A percentile compares a stretch with the other conserved stretches of the same genome.
Conservation (phyloP, 2,888 invertebrate genomes). For the Pristionchus fissidentatus region DNA sequence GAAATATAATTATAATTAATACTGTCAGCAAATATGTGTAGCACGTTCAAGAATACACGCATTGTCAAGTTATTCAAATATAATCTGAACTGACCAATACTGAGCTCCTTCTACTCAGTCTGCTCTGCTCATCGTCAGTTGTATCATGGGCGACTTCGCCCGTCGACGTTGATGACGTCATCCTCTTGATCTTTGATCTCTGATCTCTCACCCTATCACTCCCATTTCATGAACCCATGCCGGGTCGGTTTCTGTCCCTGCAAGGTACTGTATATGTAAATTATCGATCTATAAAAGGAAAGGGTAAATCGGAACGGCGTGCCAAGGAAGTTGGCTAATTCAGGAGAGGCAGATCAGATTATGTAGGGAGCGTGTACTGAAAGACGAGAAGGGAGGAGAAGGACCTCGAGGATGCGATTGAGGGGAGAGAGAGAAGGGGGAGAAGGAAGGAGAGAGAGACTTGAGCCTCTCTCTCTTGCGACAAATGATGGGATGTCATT, state of each 20-base stretch:
- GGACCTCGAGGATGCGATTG: neutral
- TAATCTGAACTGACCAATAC: conserved; percentile 59
- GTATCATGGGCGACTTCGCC: conserved; percentile 21
- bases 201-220: neutral
- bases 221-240: neutral
- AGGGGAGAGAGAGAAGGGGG: neutral
- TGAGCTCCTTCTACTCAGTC: conserved; percentile 62
- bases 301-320: neutral
- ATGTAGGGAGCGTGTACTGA: conserved; percentile 3
- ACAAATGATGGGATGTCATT: conserved; percentile 30
- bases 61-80: too few species aligned
- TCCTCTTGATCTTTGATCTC: conserved; percentile 1
- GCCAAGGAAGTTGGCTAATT: neutral
- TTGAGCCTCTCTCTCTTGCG: neutral
- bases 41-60: too few species aligned
- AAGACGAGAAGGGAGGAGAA: neutral
- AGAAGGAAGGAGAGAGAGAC: neutral
- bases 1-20: too few species aligned
- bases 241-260: neutral
- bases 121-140: conserved; percentile 61
- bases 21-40: too few species aligned
- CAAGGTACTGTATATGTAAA: too few species aligned
- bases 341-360: conserved; percentile 30
- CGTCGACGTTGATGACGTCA: conserved; percentile 41
- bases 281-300: neutral